Evolutionary conservation across 1,140 invertebrate genomes (phyloP), one percentile per base, ranked within the genome.

Genomic region (Drosophila bocqueti): DNA sequence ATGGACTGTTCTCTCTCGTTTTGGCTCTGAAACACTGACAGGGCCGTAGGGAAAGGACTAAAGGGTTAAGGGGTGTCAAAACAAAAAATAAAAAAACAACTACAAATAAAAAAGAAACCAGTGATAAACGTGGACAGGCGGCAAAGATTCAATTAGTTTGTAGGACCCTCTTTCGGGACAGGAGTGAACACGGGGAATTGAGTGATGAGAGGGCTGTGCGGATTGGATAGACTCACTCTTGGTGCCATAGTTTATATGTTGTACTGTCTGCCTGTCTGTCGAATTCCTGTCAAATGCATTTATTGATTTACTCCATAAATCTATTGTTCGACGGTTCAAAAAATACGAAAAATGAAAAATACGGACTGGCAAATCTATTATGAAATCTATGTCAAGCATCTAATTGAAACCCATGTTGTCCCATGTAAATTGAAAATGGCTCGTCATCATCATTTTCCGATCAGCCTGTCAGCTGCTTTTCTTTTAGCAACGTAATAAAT

Each of bases 131-230:
- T 81, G 81, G 45, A 77, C 81, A 87, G 65, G 67, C 81, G 78
- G 73, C 81, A 68, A 67, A 90, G 81, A 89, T 89, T 89, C 81
- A 89, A 89, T 89, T 89, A 89, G 85, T 90, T 89, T 90, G 85
- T 87, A 64, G 77, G 69, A 59, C 18, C 69, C 72, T 74, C 67
- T 77, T 61, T 73, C 60, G 64, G 40, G 34, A 55, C 50, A 45
- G 40, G 21, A 60, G 63, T 54, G 55, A 36, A 67, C 72, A 18
- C 21, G 24, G 46, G 42, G 46, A 72, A 16, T 67, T 26, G 52
- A 31, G 31, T 38, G 49, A 36, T 46, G 36, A 52, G 18, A n/a
- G 69, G 13, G 24, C 13, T 21, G 8, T 46, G 45, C 34, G 36
- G 15, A 29, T n/a, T 9, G 68, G 26, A 58, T 31, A 60, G 29